Percentiles rank a stretch among this genome's conserved stretches.
Evolutionary conservation across 2,797 vertebrate species (phyloP).

Genomic region (Cirrhinus mrigala): DNA sequence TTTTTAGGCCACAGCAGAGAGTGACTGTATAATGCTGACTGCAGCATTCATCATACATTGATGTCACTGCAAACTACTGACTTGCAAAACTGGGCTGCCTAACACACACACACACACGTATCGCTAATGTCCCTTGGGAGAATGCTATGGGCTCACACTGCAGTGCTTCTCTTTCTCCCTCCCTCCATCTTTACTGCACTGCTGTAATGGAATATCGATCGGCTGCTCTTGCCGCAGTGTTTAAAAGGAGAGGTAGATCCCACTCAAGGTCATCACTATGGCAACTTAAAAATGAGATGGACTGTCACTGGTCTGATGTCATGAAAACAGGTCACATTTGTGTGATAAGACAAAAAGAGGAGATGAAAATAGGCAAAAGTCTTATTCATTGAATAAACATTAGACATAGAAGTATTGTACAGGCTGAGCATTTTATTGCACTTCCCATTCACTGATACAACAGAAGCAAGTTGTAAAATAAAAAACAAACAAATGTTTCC

Average conservation of each 20-base stretch:
- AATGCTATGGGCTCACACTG: conserved; percentile 78
- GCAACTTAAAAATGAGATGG: conserved; percentile 78
- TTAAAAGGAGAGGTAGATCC: conserved; percentile 63
- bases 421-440: conserved; percentile 76
- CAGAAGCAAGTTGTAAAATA: conserved; percentile 51
- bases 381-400: conserved; percentile 52
- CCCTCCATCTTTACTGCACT: conserved; percentile 69
- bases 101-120: conserved; percentile 67
- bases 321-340: conserved; percentile 70
- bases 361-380: conserved; percentile 33
- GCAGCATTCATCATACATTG: conserved; percentile 32
- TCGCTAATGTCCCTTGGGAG: conserved; percentile 72
- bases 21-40: conserved; percentile 42
- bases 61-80: conserved; percentile 45
- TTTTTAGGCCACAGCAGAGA: conserved; percentile 2
- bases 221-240: conserved; percentile 79
- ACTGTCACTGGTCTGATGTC: conserved; percentile 67
- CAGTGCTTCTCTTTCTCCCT: conserved; percentile 71
- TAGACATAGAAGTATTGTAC: not conserved
- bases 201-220: conserved; percentile 87
- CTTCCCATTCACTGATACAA: conserved; percentile 65
- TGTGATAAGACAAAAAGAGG: conserved; percentile 13
- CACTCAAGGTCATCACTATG: conserved; percentile 82
- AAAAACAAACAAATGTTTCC: conserved; percentile 54
- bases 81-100: conserved; percentile 47